Percentiles rank a stretch among this genome's conserved stretches.
Evolutionary conservation across 92 coral and sea anemone species (phyloP).

Genomic region (Porites rus): DNA sequence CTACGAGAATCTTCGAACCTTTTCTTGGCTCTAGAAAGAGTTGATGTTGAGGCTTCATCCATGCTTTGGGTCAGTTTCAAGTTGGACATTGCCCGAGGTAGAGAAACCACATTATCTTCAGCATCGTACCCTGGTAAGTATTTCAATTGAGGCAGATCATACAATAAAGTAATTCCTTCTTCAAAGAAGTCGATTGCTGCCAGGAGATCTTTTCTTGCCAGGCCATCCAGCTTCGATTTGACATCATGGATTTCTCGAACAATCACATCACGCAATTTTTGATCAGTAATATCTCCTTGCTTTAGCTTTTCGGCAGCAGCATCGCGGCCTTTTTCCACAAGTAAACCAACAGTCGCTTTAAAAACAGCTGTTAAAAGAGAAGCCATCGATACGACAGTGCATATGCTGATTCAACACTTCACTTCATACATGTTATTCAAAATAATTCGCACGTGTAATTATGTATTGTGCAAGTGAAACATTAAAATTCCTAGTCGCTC

Average conservation of each 20-base stretch:
- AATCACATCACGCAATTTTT: conserved; percentile 36
- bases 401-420: too few relatives aligned
- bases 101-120: not conserved
- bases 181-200: conserved; percentile 14
- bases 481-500: too few relatives aligned
- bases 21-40: conserved; percentile 31
- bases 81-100: conserved; percentile 1
- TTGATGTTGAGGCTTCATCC: conserved; percentile 4
- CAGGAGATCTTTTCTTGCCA: conserved; percentile 18
- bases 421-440: too few relatives aligned
- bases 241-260: conserved; percentile 52
- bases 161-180: conserved; percentile 1
- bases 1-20: conserved; percentile 52
- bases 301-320: conserved; percentile 41
- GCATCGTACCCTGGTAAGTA: not conserved
- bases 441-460: too few relatives aligned
- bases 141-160: not conserved
- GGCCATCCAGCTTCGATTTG: conserved; percentile 37
- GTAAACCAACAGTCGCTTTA: conserved; percentile 55
- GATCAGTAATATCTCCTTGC: conserved; percentile 57
- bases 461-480: too few relatives aligned
- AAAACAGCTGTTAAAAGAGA: conserved; percentile 38
- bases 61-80: not conserved
- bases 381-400: conserved; percentile 22
- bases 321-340: conserved; percentile 57